A percentile compares a stretch with the other conserved stretches of the same genome.
phyloP scores from a whole-genome alignment of 2,113 vertebrate genomes.

The Scartelaos histophorus region DNA sequence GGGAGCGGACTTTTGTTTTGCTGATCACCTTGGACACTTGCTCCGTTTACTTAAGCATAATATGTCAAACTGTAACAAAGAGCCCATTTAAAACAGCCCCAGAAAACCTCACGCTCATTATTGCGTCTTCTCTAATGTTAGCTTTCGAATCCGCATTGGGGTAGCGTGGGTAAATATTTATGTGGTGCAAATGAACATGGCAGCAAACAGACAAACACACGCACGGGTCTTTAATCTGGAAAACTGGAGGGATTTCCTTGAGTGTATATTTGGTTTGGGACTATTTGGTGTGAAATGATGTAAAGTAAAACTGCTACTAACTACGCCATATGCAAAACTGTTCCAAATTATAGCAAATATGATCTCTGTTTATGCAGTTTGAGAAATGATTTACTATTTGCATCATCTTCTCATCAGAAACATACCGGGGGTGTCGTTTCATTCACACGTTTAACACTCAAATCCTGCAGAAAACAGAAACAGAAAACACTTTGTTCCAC shows the following conservation, averaged over 20 bases:
- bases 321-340: conserved; percentile 12
- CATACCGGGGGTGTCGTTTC: too few relatives aligned
- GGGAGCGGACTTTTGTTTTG: conserved; percentile 68
- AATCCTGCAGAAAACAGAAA: too few relatives aligned
- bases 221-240: neutral
- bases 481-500: too few relatives aligned
- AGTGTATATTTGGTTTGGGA: conserved; percentile 9
- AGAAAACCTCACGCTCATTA: conserved; percentile 66
- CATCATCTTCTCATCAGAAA: neutral
- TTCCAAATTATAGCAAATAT: neutral
- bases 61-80: conserved; percentile 57
- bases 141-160: conserved; percentile 65
- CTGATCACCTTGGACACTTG: conserved; percentile 58
- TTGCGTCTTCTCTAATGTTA: conserved; percentile 60
- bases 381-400: neutral
- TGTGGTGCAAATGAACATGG: conserved; percentile 14
- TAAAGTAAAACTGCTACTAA: neutral
- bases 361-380: neutral
- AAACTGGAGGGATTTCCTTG: conserved; percentile 21
- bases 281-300: neutral
- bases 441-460: too few relatives aligned
- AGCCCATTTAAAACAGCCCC: conserved; percentile 59
- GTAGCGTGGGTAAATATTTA: conserved; percentile 65
- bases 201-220: conserved; percentile 21
- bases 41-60: conserved; percentile 59